These are phyloP conservation scores for Falco columbarius DNA, from an alignment of 2,797 vertebrate species.

Conservation along the genomic window DNA sequence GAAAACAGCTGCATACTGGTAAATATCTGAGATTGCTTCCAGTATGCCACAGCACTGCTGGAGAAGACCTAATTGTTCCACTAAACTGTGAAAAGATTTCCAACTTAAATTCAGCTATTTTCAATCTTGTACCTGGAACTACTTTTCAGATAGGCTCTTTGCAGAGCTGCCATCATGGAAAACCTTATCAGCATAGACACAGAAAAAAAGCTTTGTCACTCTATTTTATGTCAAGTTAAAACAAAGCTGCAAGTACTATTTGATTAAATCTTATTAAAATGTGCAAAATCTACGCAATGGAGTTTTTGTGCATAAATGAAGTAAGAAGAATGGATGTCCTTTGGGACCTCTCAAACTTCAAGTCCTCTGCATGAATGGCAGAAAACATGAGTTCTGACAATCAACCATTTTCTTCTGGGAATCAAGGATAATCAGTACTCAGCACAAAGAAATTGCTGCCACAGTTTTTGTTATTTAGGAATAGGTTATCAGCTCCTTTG, in stretches of 20 bases:
- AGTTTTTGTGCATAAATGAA: neutral
- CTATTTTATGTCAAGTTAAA: neutral
- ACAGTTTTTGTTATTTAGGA: neutral
- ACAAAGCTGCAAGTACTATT: neutral
- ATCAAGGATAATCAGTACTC: neutral
- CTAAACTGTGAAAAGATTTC: neutral
- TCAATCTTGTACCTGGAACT: neutral
- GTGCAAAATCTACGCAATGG: neutral
- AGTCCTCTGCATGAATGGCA: neutral
- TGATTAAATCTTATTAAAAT: neutral
- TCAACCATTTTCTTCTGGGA: neutral
- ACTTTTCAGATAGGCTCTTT: neutral
- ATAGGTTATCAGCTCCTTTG: neutral
- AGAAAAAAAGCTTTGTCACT: neutral
- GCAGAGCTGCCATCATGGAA: neutral
- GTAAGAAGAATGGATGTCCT: neutral
- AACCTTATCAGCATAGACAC: neutral
- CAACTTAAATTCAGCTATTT: neutral
- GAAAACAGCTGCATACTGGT: neutral
- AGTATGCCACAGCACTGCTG: neutral
- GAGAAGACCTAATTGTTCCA: neutral
- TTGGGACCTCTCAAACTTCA: neutral
- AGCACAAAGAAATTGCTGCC: neutral
- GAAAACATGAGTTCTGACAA: neutral
- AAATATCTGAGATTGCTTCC: neutral